Evolutionary conservation across 2,888 invertebrate genomes (phyloP).

Genomic region (Cerastis rubricosa): DNA sequence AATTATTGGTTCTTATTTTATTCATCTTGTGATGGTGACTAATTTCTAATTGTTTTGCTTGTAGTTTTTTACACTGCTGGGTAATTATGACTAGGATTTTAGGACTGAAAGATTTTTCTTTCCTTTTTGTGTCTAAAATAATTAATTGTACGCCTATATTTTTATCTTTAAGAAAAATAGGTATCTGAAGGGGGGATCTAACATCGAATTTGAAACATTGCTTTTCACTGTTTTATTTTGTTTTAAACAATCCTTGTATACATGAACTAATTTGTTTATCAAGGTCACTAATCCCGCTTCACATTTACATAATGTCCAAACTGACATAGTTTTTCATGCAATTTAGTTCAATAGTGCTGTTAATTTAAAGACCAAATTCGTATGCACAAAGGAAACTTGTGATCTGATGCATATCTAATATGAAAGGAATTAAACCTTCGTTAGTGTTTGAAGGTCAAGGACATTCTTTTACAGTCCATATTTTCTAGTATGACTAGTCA

Average conservation of each 20-base stretch:
- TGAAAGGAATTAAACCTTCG: slow-evolving; percentile 9
- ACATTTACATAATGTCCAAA: slow-evolving; percentile 10
- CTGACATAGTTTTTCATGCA: neutral
- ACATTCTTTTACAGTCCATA: neutral
- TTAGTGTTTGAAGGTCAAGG: slow-evolving; percentile 37
- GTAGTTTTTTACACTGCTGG: neutral
- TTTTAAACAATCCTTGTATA: neutral
- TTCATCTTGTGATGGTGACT: neutral
- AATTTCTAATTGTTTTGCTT: neutral
- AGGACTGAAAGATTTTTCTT: neutral
- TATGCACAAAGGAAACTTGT: slow-evolving; percentile 16
- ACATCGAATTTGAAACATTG: neutral
- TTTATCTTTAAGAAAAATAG: neutral
- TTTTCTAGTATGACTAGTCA: neutral
- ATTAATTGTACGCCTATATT: neutral
- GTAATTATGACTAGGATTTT: neutral
- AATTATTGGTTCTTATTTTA: neutral
- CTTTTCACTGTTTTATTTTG: neutral
- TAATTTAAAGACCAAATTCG: slow-evolving; percentile 30
- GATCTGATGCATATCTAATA: slow-evolving; percentile 26
- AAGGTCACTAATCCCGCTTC: slow-evolving; percentile 6
- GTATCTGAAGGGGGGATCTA: no score
- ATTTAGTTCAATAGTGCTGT: neutral
- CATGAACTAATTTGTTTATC: slow-evolving; percentile 4
- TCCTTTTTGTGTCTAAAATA: neutral